Evolutionary conservation across 35 echinoderm and acorn worm species (phyloP), one percentile per base, ranked within the genome.

Genomic region (Anneissia japonica): DNA sequence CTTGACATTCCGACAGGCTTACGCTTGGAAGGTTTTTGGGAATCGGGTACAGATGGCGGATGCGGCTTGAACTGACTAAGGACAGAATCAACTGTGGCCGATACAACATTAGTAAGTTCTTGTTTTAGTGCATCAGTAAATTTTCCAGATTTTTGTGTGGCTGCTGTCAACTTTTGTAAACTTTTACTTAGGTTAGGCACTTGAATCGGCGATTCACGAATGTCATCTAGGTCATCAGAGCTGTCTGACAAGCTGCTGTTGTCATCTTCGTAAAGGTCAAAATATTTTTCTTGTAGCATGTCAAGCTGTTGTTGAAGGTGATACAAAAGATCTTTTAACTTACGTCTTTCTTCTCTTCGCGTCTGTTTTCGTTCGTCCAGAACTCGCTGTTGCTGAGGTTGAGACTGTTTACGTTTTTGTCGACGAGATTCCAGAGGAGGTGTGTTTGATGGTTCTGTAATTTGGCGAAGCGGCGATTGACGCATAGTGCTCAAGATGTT

Each of bases 401-500:
- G 91, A 34, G 85, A 86, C 64, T 94, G 92, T 73, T 99, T 99
- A 32, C 95, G 85, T 77, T 93, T 93, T 73, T 86, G 89, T 29
- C 92, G 73, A 51, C 75, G 46, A 26, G 80, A 79, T 35, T 92
- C 91, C 34, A 81, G 46, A 35, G 77, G 76, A 31, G 74, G 41
- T 82, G 81, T 46, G 81, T 55, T 21, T 88, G 74, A 32, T 36
- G 75, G 72, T 51, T 84, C 28, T 79, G 41, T 16, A 78, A 56
- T 33, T 64, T 46, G 46, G 82, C 38, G 79, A 40, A 39, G 77
- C 10, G 96, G 89, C 33, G 91, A 91, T 30, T 91, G 81, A 41
- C 91, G 89, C 95, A 97, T 97, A 34, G 88, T 93, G 36, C 92
- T 94, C 51, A 99, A 91, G 45, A 99, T 99, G 84, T 99, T 99